phyloP scores from a whole-genome alignment of 2,113 vertebrate genomes.

The Brachyhypopomus gauderio region DNA sequence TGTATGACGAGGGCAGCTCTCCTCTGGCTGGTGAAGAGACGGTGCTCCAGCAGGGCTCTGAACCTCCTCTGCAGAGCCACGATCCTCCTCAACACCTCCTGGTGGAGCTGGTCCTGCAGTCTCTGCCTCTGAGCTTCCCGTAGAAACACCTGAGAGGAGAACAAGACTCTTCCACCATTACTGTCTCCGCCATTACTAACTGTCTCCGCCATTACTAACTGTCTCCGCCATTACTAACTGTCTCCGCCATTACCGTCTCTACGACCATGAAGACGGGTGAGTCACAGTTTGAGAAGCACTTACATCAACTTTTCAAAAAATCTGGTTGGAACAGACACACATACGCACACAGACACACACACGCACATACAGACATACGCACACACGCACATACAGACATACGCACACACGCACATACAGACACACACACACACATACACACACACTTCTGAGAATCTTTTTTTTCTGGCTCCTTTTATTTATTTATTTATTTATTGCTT shows the following conservation, averaged over 20 bases:
- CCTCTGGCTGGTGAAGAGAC: slow-evolving; percentile 82
- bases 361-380: too few relatives aligned
- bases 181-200: too few relatives aligned
- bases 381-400: not conserved
- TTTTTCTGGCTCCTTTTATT: not conserved
- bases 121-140: slow-evolving; percentile 86
- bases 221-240: too few relatives aligned
- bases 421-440: too few relatives aligned
- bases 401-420: not conserved
- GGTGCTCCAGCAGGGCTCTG: slow-evolving; percentile 81
- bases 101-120: slow-evolving; percentile 87
- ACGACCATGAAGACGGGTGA: not conserved
- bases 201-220: too few relatives aligned
- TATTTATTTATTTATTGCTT: too few relatives aligned
- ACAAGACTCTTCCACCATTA: not conserved
- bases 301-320: not conserved
- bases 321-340: not conserved
- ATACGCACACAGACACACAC: not conserved
- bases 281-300: not conserved
- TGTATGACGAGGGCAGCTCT: slow-evolving; percentile 81
- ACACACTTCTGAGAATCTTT: not conserved
- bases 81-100: slow-evolving; percentile 86
- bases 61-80: slow-evolving; percentile 83
- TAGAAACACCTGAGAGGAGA: slow-evolving; percentile 83
- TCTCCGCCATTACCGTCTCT: not conserved